A percentile compares a stretch with the other conserved stretches of the same genome.
Evolutionary conservation across 2,113 vertebrate species (phyloP).

Genomic region (Caranx melampygus): DNA sequence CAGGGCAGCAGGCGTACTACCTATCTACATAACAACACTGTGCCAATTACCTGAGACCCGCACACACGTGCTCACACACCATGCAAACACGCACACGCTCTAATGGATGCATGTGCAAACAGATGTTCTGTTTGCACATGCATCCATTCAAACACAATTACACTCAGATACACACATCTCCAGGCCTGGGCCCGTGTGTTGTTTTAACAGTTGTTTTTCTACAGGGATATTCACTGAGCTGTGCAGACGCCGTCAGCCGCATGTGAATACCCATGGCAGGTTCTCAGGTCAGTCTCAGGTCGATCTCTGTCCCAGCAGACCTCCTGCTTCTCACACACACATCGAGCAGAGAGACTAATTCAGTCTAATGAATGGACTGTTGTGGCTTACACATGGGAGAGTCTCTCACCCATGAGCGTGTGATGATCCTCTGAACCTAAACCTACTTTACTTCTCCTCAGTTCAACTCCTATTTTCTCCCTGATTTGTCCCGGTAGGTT

Average conservation of each 20-base stretch:
- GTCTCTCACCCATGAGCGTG: background rate
- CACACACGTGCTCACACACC: background rate
- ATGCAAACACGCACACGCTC: background rate
- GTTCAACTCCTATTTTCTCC: background rate
- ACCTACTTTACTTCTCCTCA: no score
- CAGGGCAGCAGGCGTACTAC: slow-evolving; percentile 26
- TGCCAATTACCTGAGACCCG: slow-evolving; percentile 20
- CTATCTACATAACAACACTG: slow-evolving; percentile 36
- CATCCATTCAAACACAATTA: background rate
- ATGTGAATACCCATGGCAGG: background rate
- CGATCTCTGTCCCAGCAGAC: background rate
- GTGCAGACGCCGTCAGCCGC: background rate
- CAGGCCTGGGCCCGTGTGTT: background rate
- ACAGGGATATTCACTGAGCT: background rate
- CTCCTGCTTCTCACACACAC: background rate
- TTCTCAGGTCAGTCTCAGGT: background rate
- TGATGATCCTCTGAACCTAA: background rate
- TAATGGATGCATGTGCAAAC: background rate
- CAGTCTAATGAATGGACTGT: background rate
- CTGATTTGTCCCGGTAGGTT: no score
- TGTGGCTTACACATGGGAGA: background rate
- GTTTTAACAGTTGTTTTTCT: background rate
- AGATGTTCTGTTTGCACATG: background rate
- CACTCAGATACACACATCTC: background rate
- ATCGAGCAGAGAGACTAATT: no score